Evolutionary conservation across 2,797 vertebrate species (phyloP), one percentile per base, ranked within the genome.

Genomic region (Pelobates cultripes): DNA sequence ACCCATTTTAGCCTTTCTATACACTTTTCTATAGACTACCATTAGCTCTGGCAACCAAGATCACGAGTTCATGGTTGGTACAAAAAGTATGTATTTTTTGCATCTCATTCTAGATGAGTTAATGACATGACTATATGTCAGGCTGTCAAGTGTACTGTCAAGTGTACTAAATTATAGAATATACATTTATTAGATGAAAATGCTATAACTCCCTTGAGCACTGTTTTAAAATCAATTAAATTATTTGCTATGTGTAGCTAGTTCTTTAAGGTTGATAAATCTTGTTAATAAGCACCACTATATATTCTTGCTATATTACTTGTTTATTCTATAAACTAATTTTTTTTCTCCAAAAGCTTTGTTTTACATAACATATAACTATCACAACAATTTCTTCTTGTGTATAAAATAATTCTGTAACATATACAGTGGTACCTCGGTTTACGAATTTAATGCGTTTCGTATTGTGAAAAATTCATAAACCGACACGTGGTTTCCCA

Each of bases 301-400:
- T 28, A 28, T 28, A 28, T 1, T 28, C 28, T 28, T 28, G 28
- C 28, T 28, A 1, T 28, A 28, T 28, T 28, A 28, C 28, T 28
- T 28, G 28, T 28, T 28, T 28, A 28, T 28, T 28, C 28, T 28
- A 28, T 28, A 28, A 28, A 28, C 28, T 1, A 28, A 1, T 28
- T 28, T 28, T 28, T 28, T 28, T 28, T 28, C 2, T 2, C 28
- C 28, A 28, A 28, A 28, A 28, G 28, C 28, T 28, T 2, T 63
- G 84, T 79, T 86, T 87, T 2, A 84, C 73, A 28, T 85, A 85
- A 83, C 87, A 73, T 86, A 87, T 84, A 89, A 88, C 86, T 87
- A 85, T 77, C 85, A 85, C 73, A 85, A 73, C 15, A 28, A 61
- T 61, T 70, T 70, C 14, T 43, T 70, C 47, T 45, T 28, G 28